Evolutionary conservation across 1,140 invertebrate species (phyloP), one percentile per base, ranked within the genome.

Genomic region (Ceratina australensis): DNA sequence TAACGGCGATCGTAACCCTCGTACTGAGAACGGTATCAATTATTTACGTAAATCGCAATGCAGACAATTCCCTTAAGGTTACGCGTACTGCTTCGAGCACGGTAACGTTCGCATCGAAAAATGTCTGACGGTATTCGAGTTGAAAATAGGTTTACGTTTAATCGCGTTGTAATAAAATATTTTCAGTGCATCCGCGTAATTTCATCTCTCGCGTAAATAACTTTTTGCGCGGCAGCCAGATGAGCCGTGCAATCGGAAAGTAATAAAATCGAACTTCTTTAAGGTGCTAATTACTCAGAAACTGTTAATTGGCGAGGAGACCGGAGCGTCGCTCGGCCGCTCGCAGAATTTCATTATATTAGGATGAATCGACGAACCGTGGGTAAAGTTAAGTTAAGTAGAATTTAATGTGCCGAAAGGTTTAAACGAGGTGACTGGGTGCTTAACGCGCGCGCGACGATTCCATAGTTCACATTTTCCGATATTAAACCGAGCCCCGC

Each of bases 321-420:
- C 56, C 15, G 18, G 33, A n/a, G 65, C 65, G 22, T 69, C 65
- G 73, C 15, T 69, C 26, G 24, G 73, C 52, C 73, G n/a, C n/a
- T 26, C n/a, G 56, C 33, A 7, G 24, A 61, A 76, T 42, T 76
- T 69, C n/a, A 49, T 76, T 76, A 67, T 60, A 59, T 60, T 57
- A 60, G 54, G 54, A 60, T 49, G 56, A 60, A 59, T 50, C 66
- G 73, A 22, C 54, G 73, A 50, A 60, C 65, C 65, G 73, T 59
- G 66, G 50, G 42, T 42, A 47, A 50, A 69, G 73, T 76, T 69
- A 26, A 76, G 47, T 49, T 69, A 76, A 76, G 73, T 69, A 69
- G 65, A 76, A 60, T 69, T 76, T 76, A 76, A 76, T 76, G 73
- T 69, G 57, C 74, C 33, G 74, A 77, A 71, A 77, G 66, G 66